Evolutionary conservation across 1,140 invertebrate genomes (phyloP), one percentile per base, ranked within the genome.

Genomic region (Calliphora vicina): DNA sequence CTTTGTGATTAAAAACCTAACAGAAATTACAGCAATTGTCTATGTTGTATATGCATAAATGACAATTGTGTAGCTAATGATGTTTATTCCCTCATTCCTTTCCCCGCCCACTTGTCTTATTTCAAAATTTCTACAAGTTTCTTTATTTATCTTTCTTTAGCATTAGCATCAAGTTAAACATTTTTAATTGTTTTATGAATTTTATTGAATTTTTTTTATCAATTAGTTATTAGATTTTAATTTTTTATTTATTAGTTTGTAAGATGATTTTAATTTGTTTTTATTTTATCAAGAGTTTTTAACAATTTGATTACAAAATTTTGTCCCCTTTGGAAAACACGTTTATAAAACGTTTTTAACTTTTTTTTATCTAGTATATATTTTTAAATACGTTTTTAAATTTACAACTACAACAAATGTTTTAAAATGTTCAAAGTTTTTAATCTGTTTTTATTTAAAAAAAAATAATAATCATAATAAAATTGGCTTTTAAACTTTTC

Each of bases 251-350:
- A 71, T 71, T 82, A 71, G 80, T 26, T 35, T 82, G 15, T 67
- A 67, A 82, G 80, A 15, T 82, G 35, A 25, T 82, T 82, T 82
- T 71, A 82, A 82, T 71, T 82, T 82, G 27, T 82, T 71, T 71
- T 61, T 78, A 43, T 43, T 78, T 78, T 78, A 78, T 76, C 73
- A 8, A 15, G 29, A 76, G 73, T 76, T 76, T 76, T 76, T 76
- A 76, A 35, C 27, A 76, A 76, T 42, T 23, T 43, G 29, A 78
- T 78, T 43, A 78, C 13, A 43, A 43, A 43, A 78, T 23, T 20
- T 43, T 78, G 74, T 43, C 35, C 35, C 35, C 74, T 26, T 76
- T 42, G n/a, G 27, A 27, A 73, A 29, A 3, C 13, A 78, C 74
- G 74, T 78, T 78, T 78, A 13, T 25, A 78, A 78, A 78, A 78